These are phyloP conservation scores for Piezodorus guildinii DNA, from an alignment of 1,140 invertebrate species.

Conservation along the genomic window DNA sequence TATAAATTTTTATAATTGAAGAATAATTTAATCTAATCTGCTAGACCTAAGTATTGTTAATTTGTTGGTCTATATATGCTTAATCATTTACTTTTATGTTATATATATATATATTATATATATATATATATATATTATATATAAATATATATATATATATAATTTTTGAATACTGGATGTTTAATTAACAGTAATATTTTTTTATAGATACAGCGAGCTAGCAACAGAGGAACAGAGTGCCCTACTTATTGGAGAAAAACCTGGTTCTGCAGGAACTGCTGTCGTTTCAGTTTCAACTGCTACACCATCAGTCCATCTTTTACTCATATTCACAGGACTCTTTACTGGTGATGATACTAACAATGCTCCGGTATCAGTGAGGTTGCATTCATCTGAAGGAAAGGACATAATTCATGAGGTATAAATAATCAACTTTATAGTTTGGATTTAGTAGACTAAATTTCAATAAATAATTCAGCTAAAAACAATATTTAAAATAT, in stretches of 20 bases:
- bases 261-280: constrained; percentile 67
- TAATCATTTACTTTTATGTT: no score
- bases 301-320: constrained; percentile 66
- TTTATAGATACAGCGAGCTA: constrained; percentile 40
- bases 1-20: no score
- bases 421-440: not conserved
- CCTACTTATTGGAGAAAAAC: constrained; percentile 41
- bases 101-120: no score
- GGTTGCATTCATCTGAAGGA: constrained; percentile 55
- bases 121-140: no score
- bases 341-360: constrained; percentile 50
- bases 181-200: not conserved
- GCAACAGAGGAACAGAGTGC: constrained; percentile 72
- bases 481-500: no score
- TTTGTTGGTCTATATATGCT: no score
- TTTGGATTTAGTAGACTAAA: no score
- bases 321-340: constrained; percentile 69
- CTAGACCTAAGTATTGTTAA: no score
- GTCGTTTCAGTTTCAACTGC: constrained; percentile 66
- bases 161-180: no score
- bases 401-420: constrained; percentile 34
- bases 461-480: not conserved
- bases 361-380: constrained; percentile 54
- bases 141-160: no score
- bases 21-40: no score